phyloP scores from a whole-genome alignment of 2,113 vertebrate species.

The Dolichallabes microphthalmus region DNA sequence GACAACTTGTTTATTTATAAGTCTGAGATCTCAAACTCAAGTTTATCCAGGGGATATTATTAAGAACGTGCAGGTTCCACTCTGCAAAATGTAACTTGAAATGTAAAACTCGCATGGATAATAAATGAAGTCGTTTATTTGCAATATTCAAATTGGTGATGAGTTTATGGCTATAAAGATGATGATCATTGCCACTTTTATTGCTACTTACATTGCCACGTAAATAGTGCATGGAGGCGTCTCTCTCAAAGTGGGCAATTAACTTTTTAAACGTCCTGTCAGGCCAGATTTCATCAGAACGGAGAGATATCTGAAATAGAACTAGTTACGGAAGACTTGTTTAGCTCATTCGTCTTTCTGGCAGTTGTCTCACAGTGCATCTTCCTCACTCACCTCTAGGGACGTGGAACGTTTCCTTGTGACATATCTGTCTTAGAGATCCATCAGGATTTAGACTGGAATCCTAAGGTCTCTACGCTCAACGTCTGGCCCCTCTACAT shows the following conservation, averaged over 20 bases:
- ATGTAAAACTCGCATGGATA: not conserved
- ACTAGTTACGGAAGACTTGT: not conserved
- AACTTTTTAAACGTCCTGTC: too few relatives aligned
- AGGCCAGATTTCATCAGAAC: not conserved
- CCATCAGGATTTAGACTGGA: slow-evolving; percentile 98
- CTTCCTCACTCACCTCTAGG: slow-evolving; percentile 68
- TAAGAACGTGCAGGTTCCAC: not conserved
- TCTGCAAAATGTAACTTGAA: not conserved
- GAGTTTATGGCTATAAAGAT: not conserved
- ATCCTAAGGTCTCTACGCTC: slow-evolving; percentile 93
- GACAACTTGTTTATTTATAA: slow-evolving; percentile 9
- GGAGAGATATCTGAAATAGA: not conserved
- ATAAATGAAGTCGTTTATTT: too few relatives aligned
- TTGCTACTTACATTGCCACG: too few relatives aligned
- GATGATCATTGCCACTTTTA: not conserved
- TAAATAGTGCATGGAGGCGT: not conserved
- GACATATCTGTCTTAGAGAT: slow-evolving; percentile 98
- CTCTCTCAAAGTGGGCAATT: not conserved
- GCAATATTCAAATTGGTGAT: not conserved
- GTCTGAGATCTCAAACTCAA: not conserved
- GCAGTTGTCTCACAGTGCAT: slow-evolving; percentile 24
- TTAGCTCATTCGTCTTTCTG: not conserved
- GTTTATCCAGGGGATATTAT: not conserved
- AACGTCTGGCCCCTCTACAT: slow-evolving; percentile 99
- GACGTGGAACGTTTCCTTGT: slow-evolving; percentile 96